Evolutionary conservation across 2,888 invertebrate genomes (phyloP).

Genomic region (Standfussiana lucernea): DNA sequence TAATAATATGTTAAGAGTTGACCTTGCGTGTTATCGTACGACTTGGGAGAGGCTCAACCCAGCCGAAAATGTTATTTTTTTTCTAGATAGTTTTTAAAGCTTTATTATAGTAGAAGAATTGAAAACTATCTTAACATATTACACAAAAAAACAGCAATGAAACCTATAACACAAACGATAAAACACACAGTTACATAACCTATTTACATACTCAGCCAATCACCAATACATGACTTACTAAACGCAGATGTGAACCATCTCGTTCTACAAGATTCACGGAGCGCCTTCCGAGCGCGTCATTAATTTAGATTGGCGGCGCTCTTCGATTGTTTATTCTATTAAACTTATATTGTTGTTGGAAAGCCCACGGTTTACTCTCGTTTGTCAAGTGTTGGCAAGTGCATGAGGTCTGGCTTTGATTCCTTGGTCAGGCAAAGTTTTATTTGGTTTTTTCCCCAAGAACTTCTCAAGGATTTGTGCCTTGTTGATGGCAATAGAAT

Average conservation of each 20-base stretch:
- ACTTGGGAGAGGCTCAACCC: neutral
- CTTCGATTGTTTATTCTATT: constrained; percentile 87
- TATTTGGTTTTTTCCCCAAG: neutral
- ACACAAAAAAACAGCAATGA: neutral
- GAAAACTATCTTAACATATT: neutral
- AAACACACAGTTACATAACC: neutral
- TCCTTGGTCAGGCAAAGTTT: neutral
- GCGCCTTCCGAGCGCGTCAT: constrained; percentile 58
- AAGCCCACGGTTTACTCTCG: constrained; percentile 63
- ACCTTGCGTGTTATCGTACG: constrained; percentile 14
- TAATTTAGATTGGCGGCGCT: constrained; percentile 69
- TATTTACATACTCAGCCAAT: constrained; percentile 1
- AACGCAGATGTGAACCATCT: constrained; percentile 25
- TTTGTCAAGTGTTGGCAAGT: neutral
- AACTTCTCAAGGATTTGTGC: neutral
- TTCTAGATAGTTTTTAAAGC: neutral
- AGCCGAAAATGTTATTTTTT: neutral
- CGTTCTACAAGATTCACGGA: constrained; percentile 58
- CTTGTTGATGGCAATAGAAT: neutral
- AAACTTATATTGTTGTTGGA: constrained; percentile 80
- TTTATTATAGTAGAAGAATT: neutral
- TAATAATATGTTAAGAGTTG: constrained; percentile 8
- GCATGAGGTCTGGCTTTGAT: neutral
- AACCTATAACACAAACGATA: neutral
- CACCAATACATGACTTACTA: neutral